Base-by-base conservation (phyloP, 2,113 vertebrate species). In the Menura novaehollandiae region DNA sequence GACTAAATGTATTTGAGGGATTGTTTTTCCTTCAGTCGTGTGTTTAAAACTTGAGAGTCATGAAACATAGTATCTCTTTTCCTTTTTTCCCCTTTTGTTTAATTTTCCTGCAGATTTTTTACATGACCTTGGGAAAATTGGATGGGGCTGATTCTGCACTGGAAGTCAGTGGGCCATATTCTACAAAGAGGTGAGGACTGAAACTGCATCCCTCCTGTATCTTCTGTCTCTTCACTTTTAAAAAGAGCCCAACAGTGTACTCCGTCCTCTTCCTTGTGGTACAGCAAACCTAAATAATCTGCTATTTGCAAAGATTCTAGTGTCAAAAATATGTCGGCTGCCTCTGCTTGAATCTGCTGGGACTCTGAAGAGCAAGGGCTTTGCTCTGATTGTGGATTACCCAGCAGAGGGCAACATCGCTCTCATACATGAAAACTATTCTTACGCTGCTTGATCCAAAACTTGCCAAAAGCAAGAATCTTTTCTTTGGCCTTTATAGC, bases 351-450 rank as follows among this genome's bases (percentile, higher is more conserved):
- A 33, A 5, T 46, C 44, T 71, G 21, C 67, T 15, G 63, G 59
- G n/a, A 17, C 11, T 43, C 16, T 15, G 5, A 30, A 71, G 47
- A 63, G 28, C 32, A 11, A 37, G 53, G n/a, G 28, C n/a, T 82
- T 78, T 62, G n/a, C n/a, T 94, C 2, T 26, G 27, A 7, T 10
- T 49, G 37, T 67, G 72, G 7, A 26, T 80, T 84, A 81, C 72
- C 92, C 95, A 93, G 68, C 86, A 97, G 92, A 95, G 92, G 93
- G 95, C 92, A 96, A 93, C 72, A 77, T 88, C 75, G 71, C 68
- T 83, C 85, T 80, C 85, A 2, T 52, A 33, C 64, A 41, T 7
- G 33, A 23, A 88, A 88, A 22, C 30, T 9, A 22, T 66, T 26
- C 23, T 2, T 32, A 9, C 0, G 1, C 51, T n/a, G 10, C 68